phyloP scores from a whole-genome alignment of 2,797 vertebrate species.

The Etheostoma nigrum region DNA sequence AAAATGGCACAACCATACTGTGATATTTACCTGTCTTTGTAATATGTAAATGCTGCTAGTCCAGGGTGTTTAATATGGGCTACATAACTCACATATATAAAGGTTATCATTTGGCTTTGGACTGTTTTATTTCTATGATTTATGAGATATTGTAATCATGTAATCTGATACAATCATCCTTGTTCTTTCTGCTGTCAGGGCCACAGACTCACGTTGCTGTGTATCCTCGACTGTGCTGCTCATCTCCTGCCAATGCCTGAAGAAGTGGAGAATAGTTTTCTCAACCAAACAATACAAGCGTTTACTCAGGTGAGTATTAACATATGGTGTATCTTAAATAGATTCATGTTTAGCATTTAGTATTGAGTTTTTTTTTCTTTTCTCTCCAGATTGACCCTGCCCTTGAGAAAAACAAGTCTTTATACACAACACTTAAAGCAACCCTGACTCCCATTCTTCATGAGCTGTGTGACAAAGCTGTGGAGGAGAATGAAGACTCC shows the following conservation, averaged over 20 bases:
- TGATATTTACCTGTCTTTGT: too few relatives aligned
- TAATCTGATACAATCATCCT: not conserved
- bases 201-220: constrained; percentile 91
- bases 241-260: constrained; percentile 86
- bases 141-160: not conserved
- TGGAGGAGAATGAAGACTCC: constrained; percentile 71
- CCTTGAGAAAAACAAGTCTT: constrained; percentile 84
- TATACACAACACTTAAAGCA: constrained; percentile 88
- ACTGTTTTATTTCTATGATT: not conserved
- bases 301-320: constrained; percentile 91
- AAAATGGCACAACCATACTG: too few relatives aligned
- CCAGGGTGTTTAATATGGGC: too few relatives aligned
- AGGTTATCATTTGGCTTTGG: too few relatives aligned
- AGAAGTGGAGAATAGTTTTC: constrained; percentile 88
- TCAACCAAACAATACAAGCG: constrained; percentile 89
- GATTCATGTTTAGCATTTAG: not conserved
- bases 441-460: constrained; percentile 89
- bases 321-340: accelerated
- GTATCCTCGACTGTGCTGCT: constrained; percentile 91
- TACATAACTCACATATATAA: too few relatives aligned
- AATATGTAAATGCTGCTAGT: too few relatives aligned
- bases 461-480: constrained; percentile 84
- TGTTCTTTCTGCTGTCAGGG: constrained; percentile 77
- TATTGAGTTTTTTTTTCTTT: not conserved
- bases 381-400: constrained; percentile 68